Evolutionary conservation across 2,888 invertebrate species (phyloP).

Genomic region (Heteromyza rotundicornis): DNA sequence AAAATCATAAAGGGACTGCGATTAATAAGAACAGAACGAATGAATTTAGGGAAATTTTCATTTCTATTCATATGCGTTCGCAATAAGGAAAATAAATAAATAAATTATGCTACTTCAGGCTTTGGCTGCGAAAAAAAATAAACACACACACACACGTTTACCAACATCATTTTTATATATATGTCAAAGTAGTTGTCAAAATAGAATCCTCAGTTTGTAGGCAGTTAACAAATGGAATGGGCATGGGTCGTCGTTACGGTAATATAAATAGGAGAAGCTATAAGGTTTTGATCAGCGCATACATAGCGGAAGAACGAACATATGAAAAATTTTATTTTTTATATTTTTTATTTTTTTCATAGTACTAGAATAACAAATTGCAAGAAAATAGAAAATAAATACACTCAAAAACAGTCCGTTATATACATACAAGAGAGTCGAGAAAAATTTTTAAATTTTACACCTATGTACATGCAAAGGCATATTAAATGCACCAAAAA

Average conservation of each 20-base stretch:
- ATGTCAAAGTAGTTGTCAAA: conserved; percentile 4
- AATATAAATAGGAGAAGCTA: not conserved
- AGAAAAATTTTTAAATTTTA: conserved; percentile 22
- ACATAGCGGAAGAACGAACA: conserved; percentile 37
- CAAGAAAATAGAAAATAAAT: conserved; percentile 26
- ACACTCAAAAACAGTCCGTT: conserved; percentile 7
- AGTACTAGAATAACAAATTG: conserved; percentile 57
- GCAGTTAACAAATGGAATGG: not conserved
- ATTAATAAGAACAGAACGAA: too few species aligned
- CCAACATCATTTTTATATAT: not conserved
- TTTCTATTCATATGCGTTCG: too few species aligned
- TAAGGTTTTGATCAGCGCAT: not conserved
- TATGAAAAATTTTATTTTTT: conserved; percentile 44
- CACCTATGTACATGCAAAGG: conserved; percentile 11
- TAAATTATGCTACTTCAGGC: too few species aligned
- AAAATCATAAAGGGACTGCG: too few species aligned
- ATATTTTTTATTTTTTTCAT: conserved; percentile 56
- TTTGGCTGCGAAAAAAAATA: too few species aligned
- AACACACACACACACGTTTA: too few species aligned
- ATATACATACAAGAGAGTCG: conserved; percentile 20
- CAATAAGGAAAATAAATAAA: too few species aligned
- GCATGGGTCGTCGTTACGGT: not conserved
- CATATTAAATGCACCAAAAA: conserved; percentile 17
- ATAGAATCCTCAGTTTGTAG: not conserved
- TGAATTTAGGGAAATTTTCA: too few species aligned